phyloP scores from a whole-genome alignment of 2,888 invertebrate genomes.

The Ethmia dodecea region DNA sequence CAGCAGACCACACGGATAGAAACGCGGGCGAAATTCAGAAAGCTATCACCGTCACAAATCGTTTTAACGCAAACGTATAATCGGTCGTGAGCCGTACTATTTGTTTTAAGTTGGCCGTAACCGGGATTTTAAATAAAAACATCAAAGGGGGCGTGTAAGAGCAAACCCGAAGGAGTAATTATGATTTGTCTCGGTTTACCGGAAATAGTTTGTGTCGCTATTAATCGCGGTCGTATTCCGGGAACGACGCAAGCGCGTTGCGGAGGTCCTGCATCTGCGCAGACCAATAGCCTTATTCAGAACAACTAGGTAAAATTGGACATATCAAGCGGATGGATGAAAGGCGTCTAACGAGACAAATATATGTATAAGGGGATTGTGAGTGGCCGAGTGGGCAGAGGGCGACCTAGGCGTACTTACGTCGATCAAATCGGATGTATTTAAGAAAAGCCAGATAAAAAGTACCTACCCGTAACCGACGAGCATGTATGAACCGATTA shows the following conservation, averaged over 20 bases:
- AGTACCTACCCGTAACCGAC: too few species aligned
- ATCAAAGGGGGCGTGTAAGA: conserved; percentile 72
- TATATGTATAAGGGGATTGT: too few species aligned
- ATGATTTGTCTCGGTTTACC: conserved; percentile 72
- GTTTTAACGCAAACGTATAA: conserved; percentile 73
- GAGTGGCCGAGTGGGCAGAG: too few species aligned
- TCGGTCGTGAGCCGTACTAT: conserved; percentile 69
- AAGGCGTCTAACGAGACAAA: too few species aligned
- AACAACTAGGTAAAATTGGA: too few species aligned
- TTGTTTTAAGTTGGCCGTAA: conserved; percentile 75
- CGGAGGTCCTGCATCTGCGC: conserved; percentile 26
- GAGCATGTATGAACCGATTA: too few species aligned
- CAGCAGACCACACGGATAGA: conserved; percentile 59
- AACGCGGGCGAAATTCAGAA: conserved; percentile 56
- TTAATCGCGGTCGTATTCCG: conserved; percentile 63
- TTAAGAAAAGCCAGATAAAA: too few species aligned
- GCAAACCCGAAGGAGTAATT: conserved; percentile 70
- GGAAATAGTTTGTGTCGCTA: conserved; percentile 74
- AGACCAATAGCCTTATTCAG: conserved; percentile 32
- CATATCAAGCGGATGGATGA: too few species aligned
- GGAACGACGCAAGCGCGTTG: conserved; percentile 37
- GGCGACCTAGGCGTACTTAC: too few species aligned
- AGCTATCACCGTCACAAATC: conserved; percentile 72
- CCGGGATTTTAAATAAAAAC: conserved; percentile 71
- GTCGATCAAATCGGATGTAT: too few species aligned